A percentile compares a stretch with the other conserved stretches of the same genome.
Evolutionary conservation across 2,113 vertebrate genomes (phyloP).

Genomic region (Rallus limicola): DNA sequence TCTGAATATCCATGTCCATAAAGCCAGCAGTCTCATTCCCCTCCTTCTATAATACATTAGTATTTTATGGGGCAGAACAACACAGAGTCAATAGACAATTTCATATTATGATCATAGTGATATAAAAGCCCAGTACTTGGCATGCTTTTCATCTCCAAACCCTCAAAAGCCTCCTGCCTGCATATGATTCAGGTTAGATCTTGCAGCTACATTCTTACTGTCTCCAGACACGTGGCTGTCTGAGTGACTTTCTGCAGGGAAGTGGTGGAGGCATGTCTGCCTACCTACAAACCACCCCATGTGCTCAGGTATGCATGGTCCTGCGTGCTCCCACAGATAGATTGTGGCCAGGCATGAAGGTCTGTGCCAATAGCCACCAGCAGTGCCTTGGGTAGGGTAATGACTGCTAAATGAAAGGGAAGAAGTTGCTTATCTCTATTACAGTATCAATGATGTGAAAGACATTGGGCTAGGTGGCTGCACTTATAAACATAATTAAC

Average conservation of each 20-base stretch:
- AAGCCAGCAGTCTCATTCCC: not conserved
- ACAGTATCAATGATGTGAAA: not conserved
- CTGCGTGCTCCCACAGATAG: fast-evolving
- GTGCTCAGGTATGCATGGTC: fast-evolving
- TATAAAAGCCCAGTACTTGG: not conserved
- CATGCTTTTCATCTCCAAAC: not conserved
- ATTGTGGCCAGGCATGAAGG: not conserved
- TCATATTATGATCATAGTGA: not conserved
- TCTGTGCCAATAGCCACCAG: not conserved
- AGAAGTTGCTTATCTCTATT: not conserved
- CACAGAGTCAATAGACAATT: slow-evolving; percentile 22
- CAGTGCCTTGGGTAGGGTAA: not conserved
- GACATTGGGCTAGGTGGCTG: not conserved
- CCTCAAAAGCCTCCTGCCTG: not conserved
- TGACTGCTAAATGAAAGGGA: not conserved
- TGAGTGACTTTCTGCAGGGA: not conserved
- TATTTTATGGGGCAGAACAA: slow-evolving; percentile 44
- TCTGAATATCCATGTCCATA: not conserved
- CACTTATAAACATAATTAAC: not conserved
- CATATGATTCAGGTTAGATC: not conserved
- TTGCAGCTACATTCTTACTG: not conserved
- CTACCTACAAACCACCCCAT: not conserved
- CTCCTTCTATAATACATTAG: slow-evolving; percentile 9
- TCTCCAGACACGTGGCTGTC: not conserved
- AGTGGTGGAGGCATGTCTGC: not conserved